phyloP scores from a whole-genome alignment of 2,888 invertebrate genomes.

The Archaeoteleia sp. region DNA sequence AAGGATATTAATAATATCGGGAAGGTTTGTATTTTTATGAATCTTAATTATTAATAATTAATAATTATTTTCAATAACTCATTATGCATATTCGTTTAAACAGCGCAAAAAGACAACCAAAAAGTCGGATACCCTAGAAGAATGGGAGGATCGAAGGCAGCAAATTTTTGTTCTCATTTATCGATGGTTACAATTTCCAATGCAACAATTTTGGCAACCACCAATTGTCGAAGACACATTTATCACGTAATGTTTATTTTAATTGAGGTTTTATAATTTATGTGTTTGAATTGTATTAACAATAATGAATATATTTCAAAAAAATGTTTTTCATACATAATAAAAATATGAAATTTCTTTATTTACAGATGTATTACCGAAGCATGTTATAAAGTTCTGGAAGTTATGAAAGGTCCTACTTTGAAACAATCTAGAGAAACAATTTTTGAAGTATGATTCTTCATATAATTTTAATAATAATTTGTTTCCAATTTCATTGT shows the following conservation, averaged over 20 bases:
- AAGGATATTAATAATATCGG: slow-evolving; percentile 50
- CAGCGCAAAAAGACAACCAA: slow-evolving; percentile 63
- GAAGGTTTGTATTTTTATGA: slow-evolving; percentile 55
- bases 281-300: no score
- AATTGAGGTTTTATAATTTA: slow-evolving; percentile 13
- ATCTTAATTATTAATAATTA: slow-evolving; percentile 4
- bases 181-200: slow-evolving; percentile 81
- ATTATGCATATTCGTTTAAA: slow-evolving; percentile 27
- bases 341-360: no score
- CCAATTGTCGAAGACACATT: slow-evolving; percentile 89
- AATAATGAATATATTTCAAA: no score
- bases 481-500: not conserved
- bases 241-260: slow-evolving; percentile 82
- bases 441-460: slow-evolving; percentile 76
- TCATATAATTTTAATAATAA: slow-evolving; percentile 3
- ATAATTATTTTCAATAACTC: slow-evolving; percentile 7
- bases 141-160: slow-evolving; percentile 83
- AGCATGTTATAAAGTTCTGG: slow-evolving; percentile 84
- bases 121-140: slow-evolving; percentile 76
- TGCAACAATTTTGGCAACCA: slow-evolving; percentile 87
- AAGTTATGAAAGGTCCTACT: slow-evolving; percentile 79
- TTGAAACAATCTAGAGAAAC: slow-evolving; percentile 81
- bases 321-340: no score
- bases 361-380: slow-evolving; percentile 82
- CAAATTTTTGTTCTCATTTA: slow-evolving; percentile 81